phyloP scores from a whole-genome alignment of 2,888 invertebrate genomes.

The Sinotaia quadrata region DNA sequence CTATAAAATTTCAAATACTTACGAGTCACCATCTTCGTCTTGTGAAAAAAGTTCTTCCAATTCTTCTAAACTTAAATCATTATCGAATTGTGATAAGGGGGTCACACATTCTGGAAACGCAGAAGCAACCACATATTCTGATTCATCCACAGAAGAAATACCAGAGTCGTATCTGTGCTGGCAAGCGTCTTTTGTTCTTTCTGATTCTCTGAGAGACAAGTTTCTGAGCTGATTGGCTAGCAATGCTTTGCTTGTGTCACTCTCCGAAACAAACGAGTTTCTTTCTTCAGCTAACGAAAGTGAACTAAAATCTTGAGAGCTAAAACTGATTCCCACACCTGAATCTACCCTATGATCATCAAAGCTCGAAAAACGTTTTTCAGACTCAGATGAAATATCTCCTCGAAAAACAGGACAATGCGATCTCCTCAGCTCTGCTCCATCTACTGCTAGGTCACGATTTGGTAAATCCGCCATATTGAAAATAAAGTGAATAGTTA shows the following conservation, averaged over 20 bases:
- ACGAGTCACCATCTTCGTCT: conserved; percentile 65
- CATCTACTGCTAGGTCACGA: conserved; percentile 18
- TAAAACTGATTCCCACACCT: conserved; percentile 21
- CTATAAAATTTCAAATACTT: conserved; percentile 37
- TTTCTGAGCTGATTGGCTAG: conserved; percentile 10
- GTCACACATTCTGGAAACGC: conserved; percentile 16
- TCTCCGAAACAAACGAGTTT: background rate
- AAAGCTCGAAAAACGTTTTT: background rate
- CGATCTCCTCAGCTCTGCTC: background rate
- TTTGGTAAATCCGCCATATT: conserved; percentile 26
- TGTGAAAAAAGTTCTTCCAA: conserved; percentile 46
- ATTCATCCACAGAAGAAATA: conserved; percentile 8
- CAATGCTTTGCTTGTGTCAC: background rate
- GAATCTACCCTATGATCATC: conserved; percentile 22
- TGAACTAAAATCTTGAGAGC: conserved; percentile 22
- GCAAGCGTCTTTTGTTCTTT: conserved; percentile 9
- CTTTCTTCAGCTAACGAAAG: conserved; percentile 7
- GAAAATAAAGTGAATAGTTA: too few species aligned
- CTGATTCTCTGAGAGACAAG: conserved; percentile 8
- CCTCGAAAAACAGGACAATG: background rate
- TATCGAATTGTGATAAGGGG: background rate
- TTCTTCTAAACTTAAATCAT: conserved; percentile 15
- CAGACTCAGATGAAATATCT: background rate
- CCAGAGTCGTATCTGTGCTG: conserved; percentile 22
- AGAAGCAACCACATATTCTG: background rate